Base-by-base conservation (phyloP, 2,797 vertebrate species). In the Podargus strigoides region DNA sequence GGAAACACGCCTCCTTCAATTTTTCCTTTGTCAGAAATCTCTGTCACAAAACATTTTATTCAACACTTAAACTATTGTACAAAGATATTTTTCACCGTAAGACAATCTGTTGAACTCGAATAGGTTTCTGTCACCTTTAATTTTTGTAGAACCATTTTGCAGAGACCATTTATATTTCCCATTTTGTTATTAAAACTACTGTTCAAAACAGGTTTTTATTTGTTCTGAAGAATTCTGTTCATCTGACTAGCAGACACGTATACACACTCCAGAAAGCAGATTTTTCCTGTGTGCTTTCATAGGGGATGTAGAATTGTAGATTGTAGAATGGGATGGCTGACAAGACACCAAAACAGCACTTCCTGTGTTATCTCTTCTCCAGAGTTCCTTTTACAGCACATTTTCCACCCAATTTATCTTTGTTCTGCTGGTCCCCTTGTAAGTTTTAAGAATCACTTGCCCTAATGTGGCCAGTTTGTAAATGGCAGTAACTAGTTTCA, bases 1-100 rank as follows among this genome's bases (percentile, higher is more conserved):
- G 64, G 78, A 95, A 94, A 86, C 32, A 32, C 68, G 91, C 50
- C 95, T 86, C 50, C 80, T 96, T 87, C 92, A 58, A 32, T 96
- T 87, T 83, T 47, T 83, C 36, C 44, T 78, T 52, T 34, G 53
- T 24, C 53, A 66, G 68, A 79, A 70, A 80, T 87, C 78, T 90
- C 92, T 96, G 87, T 85, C 89, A 82, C 55, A 80, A 77, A 82
- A 66, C 14, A 75, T 93, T 94, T 84, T 79, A 83, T 88, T 95
- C 90, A 82, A 86, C 32, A 46, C 55, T 84, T 70, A 47, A 92
- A 73, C 41, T 56, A 56, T 47, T 47, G 27, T 78, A 67, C 19
- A 19, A 68, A 80, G 50, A 24, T 89, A 86, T 80, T 93, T 95
- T 89, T 84, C 34, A 80, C 67, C 36, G 6, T 26, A 77, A 82